A percentile compares a stretch with the other conserved stretches of the same genome.
phyloP scores from a whole-genome alignment of 2,797 vertebrate genomes.

The Atherinosoma microstoma region DNA sequence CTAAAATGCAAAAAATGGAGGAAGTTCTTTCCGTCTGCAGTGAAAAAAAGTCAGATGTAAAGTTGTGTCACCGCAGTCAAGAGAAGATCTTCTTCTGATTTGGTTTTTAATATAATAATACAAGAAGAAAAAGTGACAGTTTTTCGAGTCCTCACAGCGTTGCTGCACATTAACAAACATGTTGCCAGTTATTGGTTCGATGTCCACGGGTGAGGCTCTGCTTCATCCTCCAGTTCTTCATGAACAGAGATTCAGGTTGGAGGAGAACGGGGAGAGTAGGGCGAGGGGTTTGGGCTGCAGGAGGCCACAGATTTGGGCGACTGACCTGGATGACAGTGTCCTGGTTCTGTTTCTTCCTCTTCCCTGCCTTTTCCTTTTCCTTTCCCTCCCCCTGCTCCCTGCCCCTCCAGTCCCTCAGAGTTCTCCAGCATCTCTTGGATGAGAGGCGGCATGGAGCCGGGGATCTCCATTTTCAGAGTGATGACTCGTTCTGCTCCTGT shows the following conservation, averaged over 20 bases:
- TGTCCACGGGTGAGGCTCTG: background rate
- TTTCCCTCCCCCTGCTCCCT: slow-evolving; percentile 69
- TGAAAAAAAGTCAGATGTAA: background rate
- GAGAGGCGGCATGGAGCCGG: slow-evolving; percentile 95
- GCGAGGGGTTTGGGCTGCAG: slow-evolving; percentile 10
- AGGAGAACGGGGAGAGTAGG: slow-evolving; percentile 26
- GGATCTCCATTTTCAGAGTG: slow-evolving; percentile 97
- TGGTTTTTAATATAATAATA: background rate
- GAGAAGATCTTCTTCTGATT: background rate
- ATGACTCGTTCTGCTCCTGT: slow-evolving; percentile 95
- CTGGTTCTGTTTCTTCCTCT: slow-evolving; percentile 74
- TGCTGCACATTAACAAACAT: background rate
- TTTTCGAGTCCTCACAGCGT: slow-evolving; percentile 1
- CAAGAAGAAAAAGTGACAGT: background rate
- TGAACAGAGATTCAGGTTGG: slow-evolving; percentile 51
- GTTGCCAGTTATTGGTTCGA: background rate
- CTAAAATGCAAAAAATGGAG: background rate
- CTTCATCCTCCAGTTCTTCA: background rate
- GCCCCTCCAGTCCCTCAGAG: slow-evolving; percentile 92
- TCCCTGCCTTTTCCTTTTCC: slow-evolving; percentile 39
- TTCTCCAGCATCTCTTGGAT: slow-evolving; percentile 99
- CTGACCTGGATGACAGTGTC: slow-evolving; percentile 1
- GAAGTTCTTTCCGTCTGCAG: background rate
- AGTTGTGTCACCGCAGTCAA: no score
- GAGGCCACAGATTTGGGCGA: slow-evolving; percentile 25